Evolutionary conservation across 2,888 invertebrate species (phyloP).

Genomic region (Harmothoe impar): DNA sequence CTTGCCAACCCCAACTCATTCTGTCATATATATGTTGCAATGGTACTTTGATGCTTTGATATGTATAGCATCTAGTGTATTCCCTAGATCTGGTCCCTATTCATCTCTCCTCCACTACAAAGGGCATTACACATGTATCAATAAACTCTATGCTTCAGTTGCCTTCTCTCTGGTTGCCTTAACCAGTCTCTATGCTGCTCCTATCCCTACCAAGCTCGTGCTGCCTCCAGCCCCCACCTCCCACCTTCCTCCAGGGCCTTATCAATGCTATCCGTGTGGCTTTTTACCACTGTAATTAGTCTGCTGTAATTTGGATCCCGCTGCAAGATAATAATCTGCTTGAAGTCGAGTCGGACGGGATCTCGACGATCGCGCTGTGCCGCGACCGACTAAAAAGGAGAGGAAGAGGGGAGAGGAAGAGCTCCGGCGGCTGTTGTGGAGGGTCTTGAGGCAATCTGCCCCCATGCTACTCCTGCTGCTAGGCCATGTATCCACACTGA

Average conservation of each 20-base stretch:
- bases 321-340: constrained; percentile 55
- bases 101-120: background rate
- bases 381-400: background rate
- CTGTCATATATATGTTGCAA: no score
- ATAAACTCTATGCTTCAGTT: background rate
- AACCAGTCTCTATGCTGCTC: background rate
- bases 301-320: constrained; percentile 51
- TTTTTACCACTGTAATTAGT: constrained; percentile 59
- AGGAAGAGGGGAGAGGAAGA: background rate
- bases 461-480: no score
- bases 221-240: background rate
- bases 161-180: no score
- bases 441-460: background rate
- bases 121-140: background rate
- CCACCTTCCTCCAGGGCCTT: constrained; percentile 33
- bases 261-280: constrained; percentile 44
- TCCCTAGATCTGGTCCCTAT: no score
- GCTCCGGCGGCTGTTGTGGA: background rate
- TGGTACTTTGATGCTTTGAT: no score
- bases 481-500: no score
- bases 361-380: constrained; percentile 12
- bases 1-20: no score
- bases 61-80: no score
- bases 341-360: constrained; percentile 51
- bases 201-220: background rate